A percentile compares a stretch with the other conserved stretches of the same genome.
Evolutionary conservation across 2,797 vertebrate species (phyloP).

Genomic region (Enteromius fasciolatus): DNA sequence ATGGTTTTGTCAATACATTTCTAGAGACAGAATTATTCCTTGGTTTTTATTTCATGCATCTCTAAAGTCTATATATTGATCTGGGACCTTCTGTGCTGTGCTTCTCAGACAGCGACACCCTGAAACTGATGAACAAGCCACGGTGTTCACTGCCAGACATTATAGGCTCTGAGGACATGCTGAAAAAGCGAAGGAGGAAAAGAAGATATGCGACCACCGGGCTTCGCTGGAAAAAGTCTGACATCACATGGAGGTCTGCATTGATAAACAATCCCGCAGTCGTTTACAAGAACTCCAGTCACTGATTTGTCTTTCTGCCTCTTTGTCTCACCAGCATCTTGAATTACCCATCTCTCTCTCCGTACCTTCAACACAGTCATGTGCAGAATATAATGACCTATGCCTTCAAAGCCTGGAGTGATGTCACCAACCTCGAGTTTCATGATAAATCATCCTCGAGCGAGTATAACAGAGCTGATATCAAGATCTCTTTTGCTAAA

Average conservation of each 20-base stretch:
- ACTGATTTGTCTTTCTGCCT: neutral
- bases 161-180: conserved; percentile 77
- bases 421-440: conserved; percentile 77
- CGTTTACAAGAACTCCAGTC: neutral
- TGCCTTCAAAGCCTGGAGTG: conserved; percentile 82
- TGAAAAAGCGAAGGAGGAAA: conserved; percentile 70
- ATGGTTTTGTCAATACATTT: neutral
- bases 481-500: conserved; percentile 80
- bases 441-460: neutral
- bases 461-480: conserved; percentile 71
- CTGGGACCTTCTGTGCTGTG: conserved; percentile 31
- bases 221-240: conserved; percentile 78
- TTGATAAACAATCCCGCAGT: conserved; percentile 31
- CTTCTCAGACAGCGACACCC: conserved; percentile 67
- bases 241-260: conserved; percentile 74
- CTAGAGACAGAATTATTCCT: neutral
- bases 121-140: conserved; percentile 79
- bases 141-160: conserved; percentile 90
- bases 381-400: conserved; percentile 72
- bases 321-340: conserved; percentile 71
- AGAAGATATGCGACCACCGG: conserved; percentile 82
- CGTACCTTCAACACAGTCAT: neutral
- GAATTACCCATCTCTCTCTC: conserved; percentile 73
- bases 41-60: conserved; percentile 31
- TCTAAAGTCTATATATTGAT: conserved; percentile 58